Percentiles rank a stretch among this genome's conserved stretches.
phyloP scores from a whole-genome alignment of 2,113 vertebrate species.

The Lagopus muta region DNA sequence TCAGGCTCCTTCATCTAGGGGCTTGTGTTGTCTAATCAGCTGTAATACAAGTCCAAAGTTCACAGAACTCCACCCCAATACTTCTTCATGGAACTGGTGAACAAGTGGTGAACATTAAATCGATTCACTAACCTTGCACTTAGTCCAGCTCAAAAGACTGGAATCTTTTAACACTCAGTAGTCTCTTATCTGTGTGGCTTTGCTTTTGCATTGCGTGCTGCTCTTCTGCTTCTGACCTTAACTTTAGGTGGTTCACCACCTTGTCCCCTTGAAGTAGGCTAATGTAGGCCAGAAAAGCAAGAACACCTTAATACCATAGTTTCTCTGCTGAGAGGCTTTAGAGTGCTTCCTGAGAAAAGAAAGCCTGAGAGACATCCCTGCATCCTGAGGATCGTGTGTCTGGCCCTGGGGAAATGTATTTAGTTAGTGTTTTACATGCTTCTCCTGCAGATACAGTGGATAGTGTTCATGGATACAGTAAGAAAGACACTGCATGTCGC shows the following conservation, averaged over 20 bases:
- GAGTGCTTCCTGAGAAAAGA: rapidly evolving
- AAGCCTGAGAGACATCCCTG: neutral
- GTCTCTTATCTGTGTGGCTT: rapidly evolving
- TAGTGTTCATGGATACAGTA: neutral
- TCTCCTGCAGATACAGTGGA: neutral
- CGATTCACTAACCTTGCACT: constrained; percentile 35
- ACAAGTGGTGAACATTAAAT: neutral
- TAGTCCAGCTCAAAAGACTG: neutral
- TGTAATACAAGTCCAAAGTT: constrained; percentile 24
- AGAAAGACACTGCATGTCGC: neutral
- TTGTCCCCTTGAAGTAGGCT: neutral
- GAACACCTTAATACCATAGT: neutral
- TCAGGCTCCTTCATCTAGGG: neutral
- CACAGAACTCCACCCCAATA: neutral
- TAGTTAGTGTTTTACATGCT: neutral
- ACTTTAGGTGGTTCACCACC: neutral
- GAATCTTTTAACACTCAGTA: neutral
- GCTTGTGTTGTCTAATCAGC: neutral
- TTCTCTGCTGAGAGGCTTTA: neutral
- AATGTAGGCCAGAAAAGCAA: neutral
- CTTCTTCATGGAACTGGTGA: neutral
- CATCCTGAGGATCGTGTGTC: neutral
- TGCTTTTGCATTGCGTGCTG: neutral
- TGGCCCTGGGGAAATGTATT: neutral
- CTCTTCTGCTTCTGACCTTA: neutral